These are phyloP conservation scores for Drosophila carrolli DNA, from an alignment of 1,140 invertebrate genomes.

Conservation along the genomic window DNA sequence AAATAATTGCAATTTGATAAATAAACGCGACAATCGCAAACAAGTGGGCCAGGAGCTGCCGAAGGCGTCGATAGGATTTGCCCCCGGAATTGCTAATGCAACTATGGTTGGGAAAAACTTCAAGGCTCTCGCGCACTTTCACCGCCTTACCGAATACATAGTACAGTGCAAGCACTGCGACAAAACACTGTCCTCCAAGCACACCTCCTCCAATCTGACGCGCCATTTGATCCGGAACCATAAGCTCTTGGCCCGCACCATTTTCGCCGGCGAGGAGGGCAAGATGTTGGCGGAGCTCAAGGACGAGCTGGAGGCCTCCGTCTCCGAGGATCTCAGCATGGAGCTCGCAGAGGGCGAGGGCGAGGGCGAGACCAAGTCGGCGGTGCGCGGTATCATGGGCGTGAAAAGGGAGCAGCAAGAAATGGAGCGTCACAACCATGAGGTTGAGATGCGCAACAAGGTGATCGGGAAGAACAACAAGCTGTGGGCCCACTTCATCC, in stretches of 20 bases:
- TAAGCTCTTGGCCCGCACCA: constrained; percentile 58
- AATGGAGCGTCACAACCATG: constrained; percentile 33
- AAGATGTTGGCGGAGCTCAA: constrained; percentile 68
- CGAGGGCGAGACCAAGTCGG: constrained; percentile 63
- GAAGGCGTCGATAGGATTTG: constrained; percentile 4
- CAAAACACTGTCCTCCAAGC: constrained; percentile 73
- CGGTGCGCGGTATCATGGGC: constrained; percentile 63
- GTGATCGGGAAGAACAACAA: constrained; percentile 74
- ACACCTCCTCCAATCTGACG: constrained; percentile 72
- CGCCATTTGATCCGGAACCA: constrained; percentile 73
- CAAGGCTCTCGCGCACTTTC: constrained; percentile 69
- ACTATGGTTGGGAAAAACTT: constrained; percentile 73
- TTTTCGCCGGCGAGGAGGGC: constrained; percentile 67
- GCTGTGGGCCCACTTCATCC: constrained; percentile 72
- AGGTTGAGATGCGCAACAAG: constrained; percentile 60
- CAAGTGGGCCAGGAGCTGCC: constrained; percentile 1
- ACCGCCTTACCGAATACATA: constrained; percentile 69
- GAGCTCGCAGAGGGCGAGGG: constrained; percentile 49
- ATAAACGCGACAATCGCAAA: constrained; percentile 19
- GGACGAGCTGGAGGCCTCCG: constrained; percentile 62
- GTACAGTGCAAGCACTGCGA: constrained; percentile 79
- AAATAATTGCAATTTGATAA: constrained; percentile 17
- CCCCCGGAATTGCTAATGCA: constrained; percentile 10
- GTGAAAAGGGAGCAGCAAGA: constrained; percentile 35
- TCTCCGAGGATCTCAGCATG: constrained; percentile 56